phyloP scores from a whole-genome alignment of 2,888 invertebrate genomes.

The Hydropsyche betteni region DNA sequence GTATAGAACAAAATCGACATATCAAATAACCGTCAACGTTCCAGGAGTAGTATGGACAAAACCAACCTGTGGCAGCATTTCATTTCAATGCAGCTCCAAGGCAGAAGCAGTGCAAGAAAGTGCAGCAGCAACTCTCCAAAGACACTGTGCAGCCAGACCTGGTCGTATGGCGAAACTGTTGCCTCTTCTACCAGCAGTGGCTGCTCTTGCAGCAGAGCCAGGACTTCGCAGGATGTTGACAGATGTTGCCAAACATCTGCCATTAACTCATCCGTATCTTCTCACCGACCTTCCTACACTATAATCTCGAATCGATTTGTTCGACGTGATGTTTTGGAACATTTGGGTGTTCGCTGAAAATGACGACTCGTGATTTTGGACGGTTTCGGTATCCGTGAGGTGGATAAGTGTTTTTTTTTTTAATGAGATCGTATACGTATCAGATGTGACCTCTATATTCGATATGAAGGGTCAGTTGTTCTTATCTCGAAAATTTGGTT shows the following conservation, averaged over 20 bases:
- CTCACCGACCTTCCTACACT: slow-evolving; percentile 39
- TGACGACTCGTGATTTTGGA: too few relatives aligned
- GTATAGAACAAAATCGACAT: too few relatives aligned
- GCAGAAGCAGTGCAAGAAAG: slow-evolving; percentile 79
- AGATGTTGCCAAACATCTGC: slow-evolving; percentile 31
- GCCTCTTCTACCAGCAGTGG: slow-evolving; percentile 75
- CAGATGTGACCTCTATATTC: too few relatives aligned
- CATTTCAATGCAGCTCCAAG: slow-evolving; percentile 11
- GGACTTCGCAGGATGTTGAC: slow-evolving; percentile 9
- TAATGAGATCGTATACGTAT: too few relatives aligned
- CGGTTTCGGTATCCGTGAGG: too few relatives aligned
- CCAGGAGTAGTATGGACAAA: slow-evolving; percentile 26
- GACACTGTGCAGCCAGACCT: slow-evolving; percentile 72
- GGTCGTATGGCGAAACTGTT: slow-evolving; percentile 80
- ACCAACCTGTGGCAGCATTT: not conserved
- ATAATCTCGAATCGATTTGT: not conserved
- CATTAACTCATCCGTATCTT: slow-evolving; percentile 27
- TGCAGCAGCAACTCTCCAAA: slow-evolving; percentile 78
- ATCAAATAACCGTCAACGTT: not conserved
- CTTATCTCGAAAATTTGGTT: too few relatives aligned
- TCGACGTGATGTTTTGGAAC: too few relatives aligned
- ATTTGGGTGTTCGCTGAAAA: too few relatives aligned
- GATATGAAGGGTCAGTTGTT: too few relatives aligned
- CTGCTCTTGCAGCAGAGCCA: slow-evolving; percentile 55
- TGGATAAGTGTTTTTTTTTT: too few relatives aligned